phyloP scores from a whole-genome alignment of 2,797 vertebrate genomes.

The Acomys russatus region DNA sequence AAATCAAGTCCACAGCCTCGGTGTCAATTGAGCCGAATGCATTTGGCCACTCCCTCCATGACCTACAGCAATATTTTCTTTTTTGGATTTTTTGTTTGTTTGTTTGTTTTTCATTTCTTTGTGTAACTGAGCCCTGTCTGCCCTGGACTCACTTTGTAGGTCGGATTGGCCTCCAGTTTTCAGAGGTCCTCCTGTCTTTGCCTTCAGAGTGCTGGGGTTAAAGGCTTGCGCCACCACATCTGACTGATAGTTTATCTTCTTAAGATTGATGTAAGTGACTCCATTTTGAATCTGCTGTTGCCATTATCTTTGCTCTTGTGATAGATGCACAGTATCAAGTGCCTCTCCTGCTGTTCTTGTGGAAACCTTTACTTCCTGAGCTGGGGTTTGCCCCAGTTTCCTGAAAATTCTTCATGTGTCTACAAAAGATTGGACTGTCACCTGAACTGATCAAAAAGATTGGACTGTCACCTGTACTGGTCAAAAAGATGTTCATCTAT shows the following conservation, averaged over 20 bases:
- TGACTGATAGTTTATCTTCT: background rate
- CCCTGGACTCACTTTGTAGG: no score
- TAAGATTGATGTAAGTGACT: background rate
- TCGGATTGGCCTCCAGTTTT: no score
- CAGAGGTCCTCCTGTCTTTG: no score
- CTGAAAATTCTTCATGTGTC: background rate
- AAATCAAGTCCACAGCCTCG: background rate
- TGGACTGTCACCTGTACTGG: no score
- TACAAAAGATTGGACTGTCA: background rate
- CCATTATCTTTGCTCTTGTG: background rate
- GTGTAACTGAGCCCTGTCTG: no score
- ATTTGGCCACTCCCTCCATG: background rate
- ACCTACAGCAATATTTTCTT: no score
- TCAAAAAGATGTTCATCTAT: background rate
- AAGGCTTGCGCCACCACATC: no score
- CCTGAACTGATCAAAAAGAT: background rate
- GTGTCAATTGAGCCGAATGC: background rate
- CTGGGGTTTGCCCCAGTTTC: background rate
- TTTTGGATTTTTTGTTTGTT: no score
- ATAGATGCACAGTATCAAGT: background rate
- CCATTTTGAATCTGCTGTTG: background rate
- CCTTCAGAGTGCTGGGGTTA: no score
- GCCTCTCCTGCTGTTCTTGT: background rate
- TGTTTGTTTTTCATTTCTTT: no score
- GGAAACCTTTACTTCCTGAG: background rate